These are phyloP conservation scores for Nothura maculosa DNA, from an alignment of 2,797 vertebrate genomes.

Conservation along the genomic window DNA sequence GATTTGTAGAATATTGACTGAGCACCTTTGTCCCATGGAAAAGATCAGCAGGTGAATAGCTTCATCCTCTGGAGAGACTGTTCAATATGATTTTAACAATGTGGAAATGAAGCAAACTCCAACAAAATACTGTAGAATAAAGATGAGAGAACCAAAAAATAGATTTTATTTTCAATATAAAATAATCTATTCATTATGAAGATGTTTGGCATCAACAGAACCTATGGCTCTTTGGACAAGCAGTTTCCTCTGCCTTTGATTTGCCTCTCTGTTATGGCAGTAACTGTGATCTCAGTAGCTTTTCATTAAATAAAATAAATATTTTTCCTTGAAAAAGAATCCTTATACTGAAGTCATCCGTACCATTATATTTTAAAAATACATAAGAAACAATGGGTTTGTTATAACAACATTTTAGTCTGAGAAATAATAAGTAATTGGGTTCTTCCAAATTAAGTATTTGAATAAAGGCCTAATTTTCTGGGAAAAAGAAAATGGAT, in stretches of 20 bases:
- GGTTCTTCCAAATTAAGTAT: background rate
- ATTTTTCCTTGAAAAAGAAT: background rate
- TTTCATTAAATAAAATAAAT: background rate
- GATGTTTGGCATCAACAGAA: background rate
- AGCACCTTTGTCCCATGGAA: background rate
- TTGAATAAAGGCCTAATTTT: background rate
- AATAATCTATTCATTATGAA: background rate
- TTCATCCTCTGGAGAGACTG: background rate
- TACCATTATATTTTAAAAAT: background rate
- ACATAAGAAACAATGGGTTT: background rate
- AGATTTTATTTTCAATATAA: background rate
- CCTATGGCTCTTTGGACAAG: background rate
- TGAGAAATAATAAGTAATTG: background rate
- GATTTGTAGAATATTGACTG: background rate
- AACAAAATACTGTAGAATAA: background rate
- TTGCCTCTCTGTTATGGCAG: background rate
- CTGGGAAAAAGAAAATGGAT: constrained; percentile 22
- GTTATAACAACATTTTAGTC: background rate
- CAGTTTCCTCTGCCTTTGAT: background rate
- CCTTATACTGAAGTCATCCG: background rate
- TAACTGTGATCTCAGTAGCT: background rate
- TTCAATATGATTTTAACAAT: background rate
- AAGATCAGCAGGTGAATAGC: background rate
- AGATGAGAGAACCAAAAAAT: background rate
- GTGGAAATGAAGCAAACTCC: background rate